Percentiles rank a stretch among this genome's conserved stretches.
Evolutionary conservation across 2,888 invertebrate genomes (phyloP).

Genomic region (Agrilus mali): DNA sequence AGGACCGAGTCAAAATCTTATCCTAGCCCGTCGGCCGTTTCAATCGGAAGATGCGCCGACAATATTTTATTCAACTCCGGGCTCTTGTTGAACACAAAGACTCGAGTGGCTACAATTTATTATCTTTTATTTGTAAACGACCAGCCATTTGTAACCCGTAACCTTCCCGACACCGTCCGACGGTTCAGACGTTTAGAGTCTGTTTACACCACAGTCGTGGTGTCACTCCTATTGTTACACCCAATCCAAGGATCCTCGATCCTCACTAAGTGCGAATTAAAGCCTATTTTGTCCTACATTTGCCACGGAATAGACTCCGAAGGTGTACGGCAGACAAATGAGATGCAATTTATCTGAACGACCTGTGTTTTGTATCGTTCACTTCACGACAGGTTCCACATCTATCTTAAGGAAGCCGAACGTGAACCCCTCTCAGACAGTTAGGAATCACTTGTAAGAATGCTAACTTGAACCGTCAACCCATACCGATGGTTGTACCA

Average conservation of each 20-base stretch:
- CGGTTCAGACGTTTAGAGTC: constrained; percentile 11
- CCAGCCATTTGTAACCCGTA: constrained; percentile 30
- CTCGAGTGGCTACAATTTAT: constrained; percentile 33
- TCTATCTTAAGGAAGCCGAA: not conserved
- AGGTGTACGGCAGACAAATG: constrained; percentile 28
- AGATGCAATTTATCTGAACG: constrained; percentile 26
- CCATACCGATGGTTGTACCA: not conserved
- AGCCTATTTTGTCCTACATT: constrained; percentile 20
- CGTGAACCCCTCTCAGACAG: not conserved
- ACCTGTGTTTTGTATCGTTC: constrained; percentile 10
- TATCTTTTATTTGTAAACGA: constrained; percentile 32
- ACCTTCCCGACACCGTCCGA: constrained; percentile 18
- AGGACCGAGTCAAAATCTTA: constrained; percentile 8
- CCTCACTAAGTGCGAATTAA: constrained; percentile 28
- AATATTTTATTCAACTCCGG: constrained; percentile 23
- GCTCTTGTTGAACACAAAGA: constrained; percentile 17
- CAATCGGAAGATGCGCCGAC: constrained; percentile 19
- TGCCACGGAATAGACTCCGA: constrained; percentile 15
- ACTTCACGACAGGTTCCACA: not conserved
- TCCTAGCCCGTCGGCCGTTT: constrained; percentile 12
- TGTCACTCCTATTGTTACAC: constrained; percentile 22
- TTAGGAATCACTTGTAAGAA: not conserved
- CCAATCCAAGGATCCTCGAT: constrained; percentile 16
- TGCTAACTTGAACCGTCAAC: not conserved
- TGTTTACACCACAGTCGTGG: constrained; percentile 21